phyloP scores from a whole-genome alignment of 2,888 invertebrate genomes.

The Acrobasis repandana region DNA sequence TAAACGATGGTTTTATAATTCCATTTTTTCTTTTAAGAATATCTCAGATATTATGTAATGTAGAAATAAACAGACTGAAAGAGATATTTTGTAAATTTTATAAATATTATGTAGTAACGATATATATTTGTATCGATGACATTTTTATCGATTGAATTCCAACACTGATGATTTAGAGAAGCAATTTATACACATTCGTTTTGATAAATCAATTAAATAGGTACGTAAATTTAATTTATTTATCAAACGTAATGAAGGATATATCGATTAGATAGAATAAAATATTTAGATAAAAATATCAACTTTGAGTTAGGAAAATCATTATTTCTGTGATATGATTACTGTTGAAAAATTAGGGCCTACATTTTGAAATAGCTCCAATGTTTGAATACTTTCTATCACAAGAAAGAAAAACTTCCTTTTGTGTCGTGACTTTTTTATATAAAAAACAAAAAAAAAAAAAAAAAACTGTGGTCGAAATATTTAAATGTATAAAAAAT shows the following conservation, averaged over 20 bases:
- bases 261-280: slow-evolving; percentile 30
- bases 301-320: slow-evolving; percentile 43
- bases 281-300: slow-evolving; percentile 28
- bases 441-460: slow-evolving; percentile 1
- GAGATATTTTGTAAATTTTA: slow-evolving; percentile 47
- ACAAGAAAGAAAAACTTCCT: background rate
- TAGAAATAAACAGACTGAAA: slow-evolving; percentile 45
- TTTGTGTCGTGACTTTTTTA: slow-evolving; percentile 9
- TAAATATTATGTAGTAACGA: slow-evolving; percentile 32
- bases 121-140: slow-evolving; percentile 19
- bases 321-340: slow-evolving; percentile 64
- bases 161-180: background rate
- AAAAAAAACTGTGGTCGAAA: slow-evolving; percentile 30
- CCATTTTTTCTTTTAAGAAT: slow-evolving; percentile 39
- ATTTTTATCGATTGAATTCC: slow-evolving; percentile 2
- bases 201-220: slow-evolving; percentile 9
- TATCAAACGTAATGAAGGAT: slow-evolving; percentile 15
- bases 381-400: slow-evolving; percentile 29
- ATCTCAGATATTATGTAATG: slow-evolving; percentile 27
- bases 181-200: background rate
- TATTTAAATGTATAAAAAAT: slow-evolving; percentile 57
- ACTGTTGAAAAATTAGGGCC: slow-evolving; percentile 46
- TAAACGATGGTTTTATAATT: slow-evolving; percentile 35
- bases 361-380: slow-evolving; percentile 42
- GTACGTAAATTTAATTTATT: background rate